These are phyloP conservation scores for Gymnocypris eckloni DNA, from an alignment of 2,797 vertebrate genomes.

Conservation along the genomic window DNA sequence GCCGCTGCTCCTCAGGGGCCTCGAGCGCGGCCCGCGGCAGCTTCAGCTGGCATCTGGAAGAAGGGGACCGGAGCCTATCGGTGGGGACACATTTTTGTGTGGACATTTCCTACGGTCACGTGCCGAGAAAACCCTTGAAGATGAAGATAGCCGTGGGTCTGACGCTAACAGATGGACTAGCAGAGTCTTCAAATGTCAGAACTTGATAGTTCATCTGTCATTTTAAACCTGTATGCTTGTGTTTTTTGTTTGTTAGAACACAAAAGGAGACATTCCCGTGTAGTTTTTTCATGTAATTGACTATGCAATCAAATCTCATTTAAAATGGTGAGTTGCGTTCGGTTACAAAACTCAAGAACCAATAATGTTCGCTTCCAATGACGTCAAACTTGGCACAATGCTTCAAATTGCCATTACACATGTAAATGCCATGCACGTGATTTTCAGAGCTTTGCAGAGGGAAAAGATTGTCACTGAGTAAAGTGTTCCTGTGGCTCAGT, in stretches of 20 bases:
- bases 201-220: not conserved
- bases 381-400: not conserved
- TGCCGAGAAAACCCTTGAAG: not conserved
- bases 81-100: slow-evolving; percentile 37
- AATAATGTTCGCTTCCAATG: not conserved
- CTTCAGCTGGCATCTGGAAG: too few relatives aligned
- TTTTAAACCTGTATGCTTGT: not conserved
- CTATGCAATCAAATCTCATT: not conserved
- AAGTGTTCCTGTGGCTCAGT: too few relatives aligned
- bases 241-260: not conserved
- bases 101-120: not conserved
- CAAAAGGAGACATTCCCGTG: not conserved
- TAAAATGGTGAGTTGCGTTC: not conserved
- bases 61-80: slow-evolving; percentile 23
- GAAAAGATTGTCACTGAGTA: not conserved
- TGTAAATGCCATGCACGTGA: not conserved
- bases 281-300: not conserved
- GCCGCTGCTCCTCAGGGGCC: not conserved
- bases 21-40: not conserved
- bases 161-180: not conserved
- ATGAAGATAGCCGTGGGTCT: not conserved
- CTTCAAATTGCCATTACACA: not conserved
- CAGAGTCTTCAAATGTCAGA: not conserved
- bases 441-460: not conserved
- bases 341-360: not conserved